Base-by-base conservation (phyloP, 2,888 invertebrate genomes). In the Ophonus ardosiacus region DNA sequence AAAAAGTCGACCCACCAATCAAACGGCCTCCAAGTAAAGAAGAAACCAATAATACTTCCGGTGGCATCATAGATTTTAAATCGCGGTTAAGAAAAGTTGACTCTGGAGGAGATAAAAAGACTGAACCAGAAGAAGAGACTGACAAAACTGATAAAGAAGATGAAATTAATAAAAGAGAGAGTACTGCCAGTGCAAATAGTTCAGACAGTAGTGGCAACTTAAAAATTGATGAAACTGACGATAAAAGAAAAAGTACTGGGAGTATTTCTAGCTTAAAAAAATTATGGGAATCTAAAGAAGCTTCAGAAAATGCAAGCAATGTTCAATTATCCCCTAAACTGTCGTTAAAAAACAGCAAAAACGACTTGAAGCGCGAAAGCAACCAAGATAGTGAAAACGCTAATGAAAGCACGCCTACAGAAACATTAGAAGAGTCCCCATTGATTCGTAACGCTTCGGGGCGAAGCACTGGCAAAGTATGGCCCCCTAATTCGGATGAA, bases 261-360 rank as follows among this genome's bases (percentile, higher is more conserved):
- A 97, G 97, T 92, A 98, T 98, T 89, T 97, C 96, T 90, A 98
- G 97, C 91, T 93, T 98, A 88, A 98, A 98, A 91, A 97, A 97
- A 91, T 92, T 98, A 86, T 98, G 98, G 98, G 98, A 98, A 91
- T 96, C 95, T 87, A 96, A 96, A 90, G 95, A 95, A 90, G 91
- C 91, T 3, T 88, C 89, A 71, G 92, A 92, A 87, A 88, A 87
- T 74, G 90, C 90, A 59, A 91, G 91, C 38, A 93, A 93, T 86
- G 92, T 94, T 74, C 94, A 95, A 85, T 90, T 95, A 63, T 95
- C 95, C 88, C 95, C 95, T 0, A 96, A 95, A 90, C 91, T 95
- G 87, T 92, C 92, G 18, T 86, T 92, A 24, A 93, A 93, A 89
- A 92, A 92, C 86, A 89, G 88, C 74, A 92, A 91, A 87, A 89